A percentile compares a stretch with the other conserved stretches of the same genome.
These are phyloP conservation scores for Onychomys torridus DNA, from an alignment of 2,797 vertebrate species.

Conservation along the genomic window DNA sequence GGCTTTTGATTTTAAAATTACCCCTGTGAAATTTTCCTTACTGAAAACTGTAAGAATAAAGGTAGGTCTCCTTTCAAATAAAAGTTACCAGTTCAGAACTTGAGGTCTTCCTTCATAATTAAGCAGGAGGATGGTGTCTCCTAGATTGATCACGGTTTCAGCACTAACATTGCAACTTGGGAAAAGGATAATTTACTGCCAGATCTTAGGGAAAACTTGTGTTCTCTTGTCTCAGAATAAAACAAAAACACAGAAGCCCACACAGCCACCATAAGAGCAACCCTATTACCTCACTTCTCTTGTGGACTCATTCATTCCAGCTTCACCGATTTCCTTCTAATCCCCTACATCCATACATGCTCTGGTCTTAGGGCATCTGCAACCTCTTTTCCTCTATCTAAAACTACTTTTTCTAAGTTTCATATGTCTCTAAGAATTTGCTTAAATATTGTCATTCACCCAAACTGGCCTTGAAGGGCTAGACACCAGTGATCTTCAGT, in stretches of 20 bases:
- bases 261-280: accelerated
- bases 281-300: neutral
- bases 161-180: neutral
- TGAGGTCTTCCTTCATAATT: neutral
- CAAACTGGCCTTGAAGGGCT: neutral
- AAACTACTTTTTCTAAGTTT: neutral
- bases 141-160: neutral
- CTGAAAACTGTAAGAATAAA: neutral
- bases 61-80: neutral
- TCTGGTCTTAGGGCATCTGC: neutral
- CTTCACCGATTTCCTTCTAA: neutral
- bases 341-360: accelerated
- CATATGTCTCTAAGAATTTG: neutral
- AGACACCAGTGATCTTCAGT: neutral
- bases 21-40: neutral
- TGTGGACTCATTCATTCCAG: neutral
- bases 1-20: neutral
- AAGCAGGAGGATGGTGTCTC: neutral
- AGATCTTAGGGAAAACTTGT: neutral
- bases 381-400: neutral
- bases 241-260: neutral
- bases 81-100: neutral
- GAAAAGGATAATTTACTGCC: neutral
- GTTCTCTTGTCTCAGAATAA: neutral
- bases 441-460: neutral